A percentile compares a stretch with the other conserved stretches of the same genome.
phyloP scores from a whole-genome alignment of 2,113 vertebrate species.

The Ictalurus punctatus region DNA sequence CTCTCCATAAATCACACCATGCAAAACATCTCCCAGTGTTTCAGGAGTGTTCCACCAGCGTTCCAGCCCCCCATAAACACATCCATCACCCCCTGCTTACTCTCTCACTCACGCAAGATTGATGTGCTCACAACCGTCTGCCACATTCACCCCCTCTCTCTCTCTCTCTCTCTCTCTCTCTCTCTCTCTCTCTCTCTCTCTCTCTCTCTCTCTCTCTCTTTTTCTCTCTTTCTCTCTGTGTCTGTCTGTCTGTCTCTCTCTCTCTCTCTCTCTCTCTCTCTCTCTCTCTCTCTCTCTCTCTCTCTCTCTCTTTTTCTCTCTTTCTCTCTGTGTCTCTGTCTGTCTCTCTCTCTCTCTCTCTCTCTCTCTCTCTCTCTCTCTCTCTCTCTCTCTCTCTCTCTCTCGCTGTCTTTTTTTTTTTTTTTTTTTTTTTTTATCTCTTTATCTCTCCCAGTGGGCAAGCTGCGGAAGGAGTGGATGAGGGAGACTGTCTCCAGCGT shows the following conservation, averaged over 20 bases:
- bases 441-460: conserved; percentile 86
- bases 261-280: conserved; percentile 48
- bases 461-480: conserved; percentile 98
- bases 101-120: conserved; percentile 98
- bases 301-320: conserved; percentile 34
- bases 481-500: conserved; percentile 89
- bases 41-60: conserved; percentile 48
- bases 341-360: conserved; percentile 14
- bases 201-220: conserved; percentile 32
- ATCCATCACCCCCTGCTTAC: conserved; percentile 99
- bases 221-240: conserved; percentile 62
- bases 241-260: conserved; percentile 58
- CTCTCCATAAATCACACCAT: conserved; percentile 99
- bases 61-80: conserved; percentile 91
- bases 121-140: conserved; percentile 88
- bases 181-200: conserved; percentile 60
- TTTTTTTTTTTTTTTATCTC: conserved; percentile 61
- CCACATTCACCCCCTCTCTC: conserved; percentile 70
- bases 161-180: conserved; percentile 65
- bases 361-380: conserved; percentile 65
- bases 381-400: conserved; percentile 65
- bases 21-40: conserved; percentile 91
- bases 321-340: too few species aligned
- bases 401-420: too few species aligned
- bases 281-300: conserved; percentile 73